Conservation (phyloP, 2,888 invertebrate genomes). For the Drosophila suboccidentalis region DNA sequence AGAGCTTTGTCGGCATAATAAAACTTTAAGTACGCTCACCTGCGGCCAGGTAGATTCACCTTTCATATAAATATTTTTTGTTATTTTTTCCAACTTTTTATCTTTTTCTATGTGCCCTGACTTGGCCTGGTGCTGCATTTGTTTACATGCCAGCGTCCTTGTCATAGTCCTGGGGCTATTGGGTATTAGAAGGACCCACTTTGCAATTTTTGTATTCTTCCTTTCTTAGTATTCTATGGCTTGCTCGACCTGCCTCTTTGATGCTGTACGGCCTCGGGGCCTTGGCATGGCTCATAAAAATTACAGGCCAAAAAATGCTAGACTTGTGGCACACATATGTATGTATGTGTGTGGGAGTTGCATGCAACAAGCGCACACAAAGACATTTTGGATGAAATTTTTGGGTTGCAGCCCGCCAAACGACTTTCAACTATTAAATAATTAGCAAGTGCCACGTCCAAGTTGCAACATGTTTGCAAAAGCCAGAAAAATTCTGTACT, state of each 20-base stretch:
- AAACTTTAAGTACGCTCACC: conserved; percentile 72
- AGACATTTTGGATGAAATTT: conserved; percentile 21
- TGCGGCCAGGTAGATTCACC: conserved; percentile 42
- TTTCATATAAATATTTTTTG: neutral
- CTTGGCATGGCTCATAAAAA: conserved; percentile 55
- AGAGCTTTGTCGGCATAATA: conserved; percentile 61
- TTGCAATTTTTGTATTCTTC: conserved; percentile 20
- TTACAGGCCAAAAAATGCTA: conserved; percentile 38
- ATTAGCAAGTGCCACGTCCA: conserved; percentile 38
- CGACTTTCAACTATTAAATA: conserved; percentile 42
- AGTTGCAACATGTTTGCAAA: conserved; percentile 6
- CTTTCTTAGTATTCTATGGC: conserved; percentile 19
- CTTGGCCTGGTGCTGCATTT: conserved; percentile 51
- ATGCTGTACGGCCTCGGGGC: conserved; percentile 43
- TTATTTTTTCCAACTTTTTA: neutral
- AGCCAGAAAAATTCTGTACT: neutral
- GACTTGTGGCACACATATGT: conserved; percentile 30
- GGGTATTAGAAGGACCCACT: conserved; percentile 32
- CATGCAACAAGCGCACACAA: conserved; percentile 22
- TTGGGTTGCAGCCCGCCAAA: neutral
- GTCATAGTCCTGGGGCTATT: conserved; percentile 62
- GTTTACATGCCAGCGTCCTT: conserved; percentile 57
- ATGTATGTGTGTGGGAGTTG: conserved; percentile 2
- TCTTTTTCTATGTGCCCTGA: conserved; percentile 2
- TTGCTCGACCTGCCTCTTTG: conserved; percentile 33